Evolutionary conservation across 2,888 invertebrate genomes (phyloP), one percentile per base, ranked within the genome.

Genomic region (Zaprionus obscuricornis): DNA sequence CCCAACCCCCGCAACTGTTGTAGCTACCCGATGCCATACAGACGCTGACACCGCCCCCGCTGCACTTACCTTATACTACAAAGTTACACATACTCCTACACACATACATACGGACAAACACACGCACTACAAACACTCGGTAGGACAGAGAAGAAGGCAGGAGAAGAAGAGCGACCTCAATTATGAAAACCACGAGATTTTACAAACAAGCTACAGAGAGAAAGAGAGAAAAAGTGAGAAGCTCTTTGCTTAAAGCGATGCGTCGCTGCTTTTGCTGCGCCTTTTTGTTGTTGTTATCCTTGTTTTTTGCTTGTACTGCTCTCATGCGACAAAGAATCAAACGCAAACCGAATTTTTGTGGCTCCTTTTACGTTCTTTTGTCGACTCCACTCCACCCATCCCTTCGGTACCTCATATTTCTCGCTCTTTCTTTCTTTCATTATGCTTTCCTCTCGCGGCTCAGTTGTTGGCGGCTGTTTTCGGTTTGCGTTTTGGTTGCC

Each of bases 341-440:
- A 83, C 73, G 57, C 66, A 68, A 69, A 76, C 77, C 77, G 52
- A 76, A 83, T 86, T 83, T 81, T 85, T 85, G 86, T 58, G 85
- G 85, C 66, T 81, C 66, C 74, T 57, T 72, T 75, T 58, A 40
- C 58, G 13, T 34, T 24, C 34, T 16, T 39, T 34, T 7, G 2
- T 5, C 2, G 3, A 11, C 40, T 33, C 18, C 16, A n/a, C 49
- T 20, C n/a, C 18, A 20, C 39, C 20, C 22, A 39, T 17, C 58
- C 24, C 37, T 16, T 27, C 7, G 16, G 8, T 13, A 16, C 18
- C 18, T 18, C 11, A 4, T 11, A 3, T 14, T 17, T n/a, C 14
- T 2, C 17, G 0, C 18, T 49, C 33, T 37, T 2, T 5, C 0
- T 20, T 1, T 16, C 17, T 29, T 18, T n/a, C 14, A 14, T 5